Evolutionary conservation across 2,113 vertebrate species (phyloP).

Genomic region (Catharus minimus): DNA sequence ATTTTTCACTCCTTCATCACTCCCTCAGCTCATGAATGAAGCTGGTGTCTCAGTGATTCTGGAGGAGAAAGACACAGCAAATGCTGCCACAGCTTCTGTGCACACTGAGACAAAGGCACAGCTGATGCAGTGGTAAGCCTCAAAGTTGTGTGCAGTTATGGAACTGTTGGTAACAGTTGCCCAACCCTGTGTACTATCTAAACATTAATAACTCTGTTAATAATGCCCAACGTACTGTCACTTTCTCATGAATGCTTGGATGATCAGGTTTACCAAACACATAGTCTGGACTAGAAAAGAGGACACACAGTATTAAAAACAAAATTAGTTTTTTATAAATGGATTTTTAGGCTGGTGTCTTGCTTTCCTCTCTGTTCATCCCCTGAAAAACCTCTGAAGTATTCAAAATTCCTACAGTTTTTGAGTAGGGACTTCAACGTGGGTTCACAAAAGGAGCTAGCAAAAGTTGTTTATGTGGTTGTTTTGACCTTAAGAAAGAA

Average conservation of each 20-base stretch:
- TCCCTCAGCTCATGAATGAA: not conserved
- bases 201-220: not conserved
- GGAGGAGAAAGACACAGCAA: not conserved
- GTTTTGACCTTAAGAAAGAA: not conserved
- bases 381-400: not conserved
- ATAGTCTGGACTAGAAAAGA: not conserved
- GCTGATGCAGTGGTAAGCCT: not conserved
- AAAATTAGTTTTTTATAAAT: not conserved
- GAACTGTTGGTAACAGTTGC: not conserved
- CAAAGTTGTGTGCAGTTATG: not conserved
- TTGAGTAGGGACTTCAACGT: not conserved
- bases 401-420: not conserved
- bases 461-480: not conserved
- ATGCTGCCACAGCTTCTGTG: not conserved
- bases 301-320: not conserved
- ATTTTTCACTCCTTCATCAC: not conserved
- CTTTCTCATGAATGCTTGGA: not conserved
- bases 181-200: not conserved
- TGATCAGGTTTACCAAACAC: not conserved
- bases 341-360: not conserved
- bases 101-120: not conserved
- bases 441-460: not conserved
- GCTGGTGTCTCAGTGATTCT: rapidly evolving
- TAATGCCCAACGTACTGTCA: not conserved
- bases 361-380: not conserved